Percentiles rank a stretch among this genome's conserved stretches.
These are phyloP conservation scores for Norana najaformis DNA, from an alignment of 2,888 invertebrate species.

Conservation along the genomic window DNA sequence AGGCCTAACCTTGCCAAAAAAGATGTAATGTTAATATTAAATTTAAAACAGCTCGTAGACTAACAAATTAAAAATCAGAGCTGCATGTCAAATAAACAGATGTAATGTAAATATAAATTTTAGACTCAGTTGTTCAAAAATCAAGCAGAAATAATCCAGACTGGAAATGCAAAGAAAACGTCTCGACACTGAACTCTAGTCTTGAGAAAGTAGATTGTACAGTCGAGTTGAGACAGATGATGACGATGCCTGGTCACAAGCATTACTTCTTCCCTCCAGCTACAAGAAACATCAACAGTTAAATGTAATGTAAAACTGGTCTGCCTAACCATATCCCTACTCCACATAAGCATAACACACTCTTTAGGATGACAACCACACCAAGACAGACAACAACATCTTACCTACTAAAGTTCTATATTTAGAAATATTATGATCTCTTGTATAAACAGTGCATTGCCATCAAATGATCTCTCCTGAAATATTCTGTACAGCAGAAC, in stretches of 20 bases:
- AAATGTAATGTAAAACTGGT: neutral
- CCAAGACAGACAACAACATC: too few species aligned
- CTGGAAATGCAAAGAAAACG: slow-evolving; percentile 1
- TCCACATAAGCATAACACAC: too few species aligned
- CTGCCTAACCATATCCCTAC: neutral
- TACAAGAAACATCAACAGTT: neutral
- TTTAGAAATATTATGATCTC: too few species aligned
- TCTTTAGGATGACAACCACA: too few species aligned
- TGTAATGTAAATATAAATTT: neutral
- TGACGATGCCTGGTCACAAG: neutral
- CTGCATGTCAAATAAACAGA: neutral
- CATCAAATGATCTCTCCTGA: too few species aligned
- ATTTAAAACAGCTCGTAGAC: neutral
- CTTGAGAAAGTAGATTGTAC: neutral
- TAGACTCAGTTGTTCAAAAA: neutral
- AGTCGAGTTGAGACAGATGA: neutral
- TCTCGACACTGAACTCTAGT: neutral
- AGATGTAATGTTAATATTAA: neutral
- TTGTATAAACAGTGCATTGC: too few species aligned
- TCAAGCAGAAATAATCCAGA: neutral
- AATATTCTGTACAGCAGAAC: too few species aligned
- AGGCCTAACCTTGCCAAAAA: neutral
- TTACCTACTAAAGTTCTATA: too few species aligned
- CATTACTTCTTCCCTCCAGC: neutral
- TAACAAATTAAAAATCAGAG: neutral